Base-by-base conservation (phyloP, 2,888 invertebrate species). In the Urechis unicinctus region DNA sequence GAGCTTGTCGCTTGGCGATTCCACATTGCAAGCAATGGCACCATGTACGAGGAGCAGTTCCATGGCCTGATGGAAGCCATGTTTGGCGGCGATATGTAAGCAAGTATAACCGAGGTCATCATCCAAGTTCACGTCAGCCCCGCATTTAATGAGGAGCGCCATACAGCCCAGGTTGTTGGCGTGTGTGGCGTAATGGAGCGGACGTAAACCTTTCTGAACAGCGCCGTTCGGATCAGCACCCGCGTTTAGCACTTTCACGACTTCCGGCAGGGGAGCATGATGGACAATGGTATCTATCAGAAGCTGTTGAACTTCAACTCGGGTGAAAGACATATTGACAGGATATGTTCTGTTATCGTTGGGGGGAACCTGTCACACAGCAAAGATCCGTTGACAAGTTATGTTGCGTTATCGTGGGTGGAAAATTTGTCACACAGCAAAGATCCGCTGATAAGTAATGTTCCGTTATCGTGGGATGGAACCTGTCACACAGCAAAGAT, bases 161-260 rank as follows among this genome's bases (percentile, higher is more conserved):
- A 89, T 88, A 0, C 91, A 91, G 66, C 89, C 89, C 1, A 74
- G 65, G 67, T 83, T 80, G 29, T 89, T 84, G 73, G 90, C 89
- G 86, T 91, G 92, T 62, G 91, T 89, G 0, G 93, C 93, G 79
- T 94, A 94, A 80, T 94, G 94, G 36, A 94, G 80, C 0, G 93
- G 92, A 56, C 88, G 84, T 48, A 94, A 82, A 1, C 93, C 93
- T 75, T 90, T 88, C 44, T 88, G 88, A 30, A 91, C 89, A 26
- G 88, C 84, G 65, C 87, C 88, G 71, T 87, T 86, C 25, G 49
- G 46, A 31, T 84, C 62, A 2, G 61, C 70, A 2, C 93, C 93
- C 71, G 89, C 89, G 22, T 89, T 88, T 55, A 93, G 80, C 2
- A 92, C 81, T 58, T 46, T 17, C 24, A n/a, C 42, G 57, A 94